Evolutionary conservation across 2,888 invertebrate species (phyloP).

Genomic region (Sinotaia quadrata): DNA sequence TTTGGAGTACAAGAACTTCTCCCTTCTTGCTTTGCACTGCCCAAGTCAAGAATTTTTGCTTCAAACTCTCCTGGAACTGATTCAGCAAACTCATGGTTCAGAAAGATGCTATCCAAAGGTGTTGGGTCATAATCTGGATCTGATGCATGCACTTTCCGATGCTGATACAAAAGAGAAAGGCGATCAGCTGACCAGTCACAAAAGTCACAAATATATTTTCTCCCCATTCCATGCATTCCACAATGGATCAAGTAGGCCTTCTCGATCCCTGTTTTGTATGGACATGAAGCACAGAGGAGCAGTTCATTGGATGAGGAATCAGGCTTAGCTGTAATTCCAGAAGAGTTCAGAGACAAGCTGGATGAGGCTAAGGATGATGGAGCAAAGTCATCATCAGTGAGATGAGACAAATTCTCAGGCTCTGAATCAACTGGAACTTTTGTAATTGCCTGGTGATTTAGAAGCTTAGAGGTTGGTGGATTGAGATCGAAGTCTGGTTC

Average conservation of each 20-base stretch:
- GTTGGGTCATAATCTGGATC: constrained; percentile 48
- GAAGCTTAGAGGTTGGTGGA: constrained; percentile 39
- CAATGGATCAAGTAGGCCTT: constrained; percentile 58
- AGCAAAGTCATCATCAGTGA: background rate
- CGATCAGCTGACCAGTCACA: constrained; percentile 67
- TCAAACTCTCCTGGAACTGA: constrained; percentile 44
- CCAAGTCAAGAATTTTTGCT: constrained; percentile 37
- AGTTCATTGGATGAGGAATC: constrained; percentile 23
- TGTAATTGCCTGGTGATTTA: constrained; percentile 39
- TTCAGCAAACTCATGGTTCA: constrained; percentile 58
- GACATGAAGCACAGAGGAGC: constrained; percentile 55
- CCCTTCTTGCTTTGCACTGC: constrained; percentile 24
- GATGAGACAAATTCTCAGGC: background rate
- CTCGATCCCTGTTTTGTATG: constrained; percentile 55
- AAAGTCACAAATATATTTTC: constrained; percentile 63
- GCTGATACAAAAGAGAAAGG: constrained; percentile 60
- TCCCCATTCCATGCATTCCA: constrained; percentile 58
- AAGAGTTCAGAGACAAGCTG: constrained; percentile 4
- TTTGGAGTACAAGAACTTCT: background rate
- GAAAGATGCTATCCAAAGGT: constrained; percentile 55
- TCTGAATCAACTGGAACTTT: background rate
- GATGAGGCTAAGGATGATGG: background rate
- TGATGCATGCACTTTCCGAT: constrained; percentile 57
- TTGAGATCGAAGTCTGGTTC: constrained; percentile 47
- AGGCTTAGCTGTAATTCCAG: constrained; percentile 5